These are phyloP conservation scores for Nematolebias whitei DNA, from an alignment of 2,113 vertebrate genomes.

Conservation along the genomic window DNA sequence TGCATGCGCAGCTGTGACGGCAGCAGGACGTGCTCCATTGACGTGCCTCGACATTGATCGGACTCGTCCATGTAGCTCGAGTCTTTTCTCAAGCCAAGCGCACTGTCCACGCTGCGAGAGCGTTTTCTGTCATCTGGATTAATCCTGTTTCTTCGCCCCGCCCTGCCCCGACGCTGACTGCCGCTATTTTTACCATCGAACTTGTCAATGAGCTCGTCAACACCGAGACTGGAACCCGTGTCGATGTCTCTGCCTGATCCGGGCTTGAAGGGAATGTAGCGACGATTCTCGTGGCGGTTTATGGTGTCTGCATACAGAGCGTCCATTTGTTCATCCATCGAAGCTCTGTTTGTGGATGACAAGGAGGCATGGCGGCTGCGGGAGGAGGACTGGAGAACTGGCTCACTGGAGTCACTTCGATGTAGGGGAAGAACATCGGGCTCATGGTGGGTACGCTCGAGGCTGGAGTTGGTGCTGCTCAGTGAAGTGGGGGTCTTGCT, in stretches of 20 bases:
- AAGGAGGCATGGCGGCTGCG: constrained; percentile 84
- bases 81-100: constrained; percentile 74
- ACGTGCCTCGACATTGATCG: constrained; percentile 80
- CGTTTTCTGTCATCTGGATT: constrained; percentile 90
- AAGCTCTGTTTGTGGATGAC: constrained; percentile 81
- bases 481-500: constrained; percentile 58
- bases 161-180: constrained; percentile 85
- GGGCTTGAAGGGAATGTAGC: constrained; percentile 93
- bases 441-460: constrained; percentile 76
- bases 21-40: constrained; percentile 85
- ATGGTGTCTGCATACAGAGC: constrained; percentile 89
- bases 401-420: constrained; percentile 86
- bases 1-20: constrained; percentile 85
- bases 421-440: constrained; percentile 91
- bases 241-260: constrained; percentile 96
- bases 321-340: constrained; percentile 86
- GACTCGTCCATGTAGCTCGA: constrained; percentile 76
- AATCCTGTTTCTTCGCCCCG: constrained; percentile 87
- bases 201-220: constrained; percentile 93
- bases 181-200: constrained; percentile 86
- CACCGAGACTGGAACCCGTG: constrained; percentile 87
- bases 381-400: constrained; percentile 78
- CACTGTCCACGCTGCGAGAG: constrained; percentile 91
- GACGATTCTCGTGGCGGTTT: constrained; percentile 93
- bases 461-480: constrained; percentile 74